Percentiles rank a stretch among this genome's conserved stretches.
Conservation (phyloP, 2,888 invertebrate species). For the Papilio gigon region DNA sequence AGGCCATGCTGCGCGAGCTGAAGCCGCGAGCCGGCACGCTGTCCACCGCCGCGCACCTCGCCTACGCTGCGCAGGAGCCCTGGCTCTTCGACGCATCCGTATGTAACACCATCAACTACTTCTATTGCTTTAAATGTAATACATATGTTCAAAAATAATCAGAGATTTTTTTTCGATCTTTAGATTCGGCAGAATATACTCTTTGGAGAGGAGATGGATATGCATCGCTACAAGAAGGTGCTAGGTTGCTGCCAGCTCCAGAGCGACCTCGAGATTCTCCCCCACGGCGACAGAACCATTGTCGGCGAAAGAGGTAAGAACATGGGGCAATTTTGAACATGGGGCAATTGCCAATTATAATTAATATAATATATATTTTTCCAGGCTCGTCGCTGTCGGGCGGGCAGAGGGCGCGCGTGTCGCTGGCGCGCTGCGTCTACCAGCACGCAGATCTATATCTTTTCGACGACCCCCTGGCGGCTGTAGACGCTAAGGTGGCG, state of each 20-base stretch:
- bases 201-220: slow-evolving; percentile 85
- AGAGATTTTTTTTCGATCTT: neutral
- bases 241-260: slow-evolving; percentile 83
- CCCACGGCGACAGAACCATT: slow-evolving; percentile 85
- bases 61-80: slow-evolving; percentile 86
- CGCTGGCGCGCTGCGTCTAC: slow-evolving; percentile 82
- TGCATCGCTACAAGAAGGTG: slow-evolving; percentile 79
- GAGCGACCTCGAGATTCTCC: slow-evolving; percentile 83
- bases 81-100: slow-evolving; percentile 84
- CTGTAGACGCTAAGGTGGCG: slow-evolving; percentile 84
- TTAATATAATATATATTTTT: neutral
- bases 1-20: slow-evolving; percentile 88
- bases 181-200: slow-evolving; percentile 89
- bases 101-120: slow-evolving; percentile 43
- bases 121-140: neutral
- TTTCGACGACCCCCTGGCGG: slow-evolving; percentile 83
- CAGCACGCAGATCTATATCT: slow-evolving; percentile 84
- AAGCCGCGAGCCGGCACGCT: slow-evolving; percentile 82
- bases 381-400: slow-evolving; percentile 85
- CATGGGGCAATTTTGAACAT: neutral
- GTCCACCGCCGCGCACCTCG: slow-evolving; percentile 73
- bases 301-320: slow-evolving; percentile 85
- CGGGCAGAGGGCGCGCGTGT: slow-evolving; percentile 85
- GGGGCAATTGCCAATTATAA: neutral
- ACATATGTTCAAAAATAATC: neutral